A percentile compares a stretch with the other conserved stretches of the same genome.
These are phyloP conservation scores for Ammodytes marinus DNA, from an alignment of 2,113 vertebrate genomes.

Conservation along the genomic window DNA sequence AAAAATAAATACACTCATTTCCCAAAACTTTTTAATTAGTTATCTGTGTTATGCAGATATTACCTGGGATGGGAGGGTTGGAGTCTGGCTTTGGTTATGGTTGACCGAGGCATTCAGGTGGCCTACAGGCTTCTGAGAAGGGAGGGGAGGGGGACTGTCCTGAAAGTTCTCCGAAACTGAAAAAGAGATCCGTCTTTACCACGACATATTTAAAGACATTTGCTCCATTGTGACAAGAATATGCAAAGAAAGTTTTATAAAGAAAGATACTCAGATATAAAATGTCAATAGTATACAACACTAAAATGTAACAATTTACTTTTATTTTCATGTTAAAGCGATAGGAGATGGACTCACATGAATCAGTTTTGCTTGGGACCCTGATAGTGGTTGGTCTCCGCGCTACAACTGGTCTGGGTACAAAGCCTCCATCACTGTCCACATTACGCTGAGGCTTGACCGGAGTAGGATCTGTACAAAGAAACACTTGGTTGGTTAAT, in stretches of 20 bases:
- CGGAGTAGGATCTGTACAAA: conserved; percentile 82
- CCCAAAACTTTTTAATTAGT: neutral
- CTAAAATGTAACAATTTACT: neutral
- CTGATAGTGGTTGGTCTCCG: conserved; percentile 95
- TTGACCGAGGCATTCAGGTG: conserved; percentile 63
- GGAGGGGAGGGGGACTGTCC: conserved; percentile 88
- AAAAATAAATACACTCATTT: neutral
- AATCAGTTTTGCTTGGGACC: conserved; percentile 88
- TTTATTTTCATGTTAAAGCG: too few relatives aligned
- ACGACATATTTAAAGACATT: neutral
- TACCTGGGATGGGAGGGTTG: conserved; percentile 59
- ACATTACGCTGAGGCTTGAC: conserved; percentile 77
- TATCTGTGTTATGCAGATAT: neutral
- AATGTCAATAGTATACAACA: neutral
- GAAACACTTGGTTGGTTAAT: neutral
- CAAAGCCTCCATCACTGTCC: conserved; percentile 67
- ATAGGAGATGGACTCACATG: conserved; percentile 77
- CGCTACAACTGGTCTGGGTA: conserved; percentile 60
- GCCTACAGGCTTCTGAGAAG: conserved; percentile 89
- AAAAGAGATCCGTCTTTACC: conserved; percentile 44
- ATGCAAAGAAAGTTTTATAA: neutral
- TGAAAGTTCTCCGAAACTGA: conserved; percentile 82
- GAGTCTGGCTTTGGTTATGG: conserved; percentile 69
- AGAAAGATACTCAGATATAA: neutral
- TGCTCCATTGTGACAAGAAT: neutral